A percentile compares a stretch with the other conserved stretches of the same genome.
Conservation (phyloP, 30 jellyfish, hydroid and myxozoan genomes). For the Hydractinia echinata region DNA sequence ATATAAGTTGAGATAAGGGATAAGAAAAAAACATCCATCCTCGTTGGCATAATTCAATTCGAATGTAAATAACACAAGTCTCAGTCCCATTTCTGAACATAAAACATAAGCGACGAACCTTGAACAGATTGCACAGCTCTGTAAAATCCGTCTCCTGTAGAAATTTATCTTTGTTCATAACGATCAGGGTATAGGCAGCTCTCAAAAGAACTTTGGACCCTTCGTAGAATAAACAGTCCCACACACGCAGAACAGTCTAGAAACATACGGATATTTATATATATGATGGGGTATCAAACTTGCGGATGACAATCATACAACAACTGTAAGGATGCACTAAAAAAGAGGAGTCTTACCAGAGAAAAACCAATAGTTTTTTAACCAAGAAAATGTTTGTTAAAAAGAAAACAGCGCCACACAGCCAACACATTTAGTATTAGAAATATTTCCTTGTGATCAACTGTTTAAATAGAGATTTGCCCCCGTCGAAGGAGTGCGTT, state of each 20-base stretch:
- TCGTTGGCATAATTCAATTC: no score
- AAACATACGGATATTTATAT: constrained; percentile 1
- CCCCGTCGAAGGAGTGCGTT: background rate
- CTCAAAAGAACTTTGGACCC: constrained; percentile 86
- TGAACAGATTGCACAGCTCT: constrained; percentile 60
- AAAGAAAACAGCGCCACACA: no score
- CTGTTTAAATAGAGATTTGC: background rate
- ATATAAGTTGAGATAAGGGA: no score
- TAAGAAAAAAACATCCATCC: no score
- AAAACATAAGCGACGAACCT: constrained; percentile 40
- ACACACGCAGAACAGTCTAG: constrained; percentile 83
- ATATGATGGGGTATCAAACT: no score
- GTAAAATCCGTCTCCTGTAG: constrained; percentile 56
- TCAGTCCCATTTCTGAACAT: background rate
- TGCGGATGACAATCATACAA: no score
- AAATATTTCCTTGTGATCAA: background rate
- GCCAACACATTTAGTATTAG: background rate
- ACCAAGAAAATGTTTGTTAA: no score
- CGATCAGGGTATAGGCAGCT: constrained; percentile 73
- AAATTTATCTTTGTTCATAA: constrained; percentile 61
- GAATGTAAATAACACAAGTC: no score
- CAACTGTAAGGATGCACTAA: no score
- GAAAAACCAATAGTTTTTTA: no score
- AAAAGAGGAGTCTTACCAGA: no score
- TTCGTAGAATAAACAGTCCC: constrained; percentile 93